Conservation (phyloP, 2,797 vertebrate genomes). For the Saguinus oedipus region DNA sequence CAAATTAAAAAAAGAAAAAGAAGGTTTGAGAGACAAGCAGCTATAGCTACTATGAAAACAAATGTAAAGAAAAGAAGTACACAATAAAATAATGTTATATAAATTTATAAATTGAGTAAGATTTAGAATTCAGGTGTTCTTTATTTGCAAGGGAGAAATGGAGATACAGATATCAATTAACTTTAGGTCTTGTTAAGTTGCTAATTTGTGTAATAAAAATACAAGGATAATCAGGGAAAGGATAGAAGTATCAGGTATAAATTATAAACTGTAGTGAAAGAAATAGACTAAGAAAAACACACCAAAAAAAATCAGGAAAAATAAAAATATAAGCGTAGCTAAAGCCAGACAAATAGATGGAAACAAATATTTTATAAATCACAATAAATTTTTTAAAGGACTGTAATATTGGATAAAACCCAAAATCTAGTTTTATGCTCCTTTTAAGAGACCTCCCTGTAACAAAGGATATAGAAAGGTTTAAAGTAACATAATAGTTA, state of each 20-base stretch:
- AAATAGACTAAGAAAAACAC: neutral
- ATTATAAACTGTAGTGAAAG: neutral
- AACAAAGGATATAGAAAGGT: neutral
- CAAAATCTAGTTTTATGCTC: neutral
- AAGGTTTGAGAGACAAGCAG: neutral
- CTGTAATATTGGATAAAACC: neutral
- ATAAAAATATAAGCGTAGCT: neutral
- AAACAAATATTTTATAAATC: neutral
- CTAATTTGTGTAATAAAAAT: conserved; percentile 10
- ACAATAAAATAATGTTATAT: neutral
- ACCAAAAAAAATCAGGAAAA: neutral
- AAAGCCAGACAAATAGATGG: neutral
- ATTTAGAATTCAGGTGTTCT: neutral
- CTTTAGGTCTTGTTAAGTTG: neutral
- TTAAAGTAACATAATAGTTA: neutral
- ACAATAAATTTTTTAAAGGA: neutral
- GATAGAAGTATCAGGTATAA: neutral
- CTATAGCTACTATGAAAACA: neutral
- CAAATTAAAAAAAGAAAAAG: neutral
- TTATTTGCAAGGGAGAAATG: neutral
- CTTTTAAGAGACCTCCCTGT: neutral
- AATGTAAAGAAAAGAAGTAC: neutral
- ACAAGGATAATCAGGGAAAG: neutral
- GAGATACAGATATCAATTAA: neutral
- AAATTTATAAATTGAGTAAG: neutral